phyloP scores from a whole-genome alignment of 2,888 invertebrate genomes.

The Odontomyia ornata region DNA sequence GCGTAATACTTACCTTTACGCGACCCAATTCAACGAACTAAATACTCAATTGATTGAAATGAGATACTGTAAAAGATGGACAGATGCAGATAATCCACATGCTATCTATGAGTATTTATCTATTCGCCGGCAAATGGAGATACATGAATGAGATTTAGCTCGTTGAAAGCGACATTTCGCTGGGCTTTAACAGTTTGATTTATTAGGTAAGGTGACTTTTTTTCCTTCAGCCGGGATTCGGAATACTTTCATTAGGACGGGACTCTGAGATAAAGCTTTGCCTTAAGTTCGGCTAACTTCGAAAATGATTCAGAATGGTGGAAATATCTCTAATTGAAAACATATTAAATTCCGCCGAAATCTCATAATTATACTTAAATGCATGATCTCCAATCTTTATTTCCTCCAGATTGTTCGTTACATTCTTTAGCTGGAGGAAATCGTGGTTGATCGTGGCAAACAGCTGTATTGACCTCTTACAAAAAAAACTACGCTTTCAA shows the following conservation, averaged over 20 bases:
- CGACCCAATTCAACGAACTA: conserved; percentile 34
- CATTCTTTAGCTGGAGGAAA: conserved; percentile 2
- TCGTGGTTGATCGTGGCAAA: not conserved
- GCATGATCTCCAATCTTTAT: conserved; percentile 21
- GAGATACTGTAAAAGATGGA: conserved; percentile 14
- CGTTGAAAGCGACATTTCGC: conserved; percentile 28
- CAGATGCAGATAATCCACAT: not conserved
- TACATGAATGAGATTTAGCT: conserved; percentile 13
- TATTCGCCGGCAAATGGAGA: not conserved
- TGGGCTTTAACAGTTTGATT: not conserved
- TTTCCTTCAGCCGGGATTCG: not conserved
- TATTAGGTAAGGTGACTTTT: not conserved
- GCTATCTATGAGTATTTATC: not conserved
- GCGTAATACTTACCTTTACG: conserved; percentile 39
- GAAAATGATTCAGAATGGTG: no score
- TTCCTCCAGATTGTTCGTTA: conserved; percentile 9
- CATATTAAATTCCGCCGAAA: not conserved
- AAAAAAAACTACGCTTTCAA: not conserved
- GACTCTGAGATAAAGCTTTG: not conserved
- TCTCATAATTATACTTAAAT: not conserved
- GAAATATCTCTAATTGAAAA: not conserved
- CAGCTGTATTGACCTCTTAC: conserved; percentile 27
- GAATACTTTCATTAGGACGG: not conserved
- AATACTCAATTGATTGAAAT: conserved; percentile 36
- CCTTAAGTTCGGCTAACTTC: no score